These are phyloP conservation scores for Amaurobius ferox DNA, from an alignment of 2,888 invertebrate genomes.

Conservation along the genomic window DNA sequence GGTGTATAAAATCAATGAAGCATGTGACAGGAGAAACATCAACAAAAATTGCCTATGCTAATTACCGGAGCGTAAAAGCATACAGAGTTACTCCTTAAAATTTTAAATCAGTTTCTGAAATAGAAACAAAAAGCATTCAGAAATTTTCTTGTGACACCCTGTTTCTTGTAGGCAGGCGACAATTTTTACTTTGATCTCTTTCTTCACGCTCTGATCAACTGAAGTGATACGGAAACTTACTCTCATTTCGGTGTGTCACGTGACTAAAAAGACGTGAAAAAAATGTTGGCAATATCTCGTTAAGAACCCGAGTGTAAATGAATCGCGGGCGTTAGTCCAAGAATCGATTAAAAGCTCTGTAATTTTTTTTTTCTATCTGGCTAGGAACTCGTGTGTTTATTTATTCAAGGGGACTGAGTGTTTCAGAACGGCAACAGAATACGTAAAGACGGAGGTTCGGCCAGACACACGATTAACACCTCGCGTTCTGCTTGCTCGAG, in stretches of 20 bases:
- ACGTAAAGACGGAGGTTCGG: not conserved
- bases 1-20: too few relatives aligned
- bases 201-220: not conserved
- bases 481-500: not conserved
- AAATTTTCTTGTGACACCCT: not conserved
- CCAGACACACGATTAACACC: not conserved
- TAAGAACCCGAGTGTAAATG: conserved; percentile 44
- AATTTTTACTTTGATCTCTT: not conserved
- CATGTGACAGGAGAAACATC: too few relatives aligned
- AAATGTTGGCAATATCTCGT: conserved; percentile 11
- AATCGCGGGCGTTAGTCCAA: conserved; percentile 59
- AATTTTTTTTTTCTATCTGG: not conserved
- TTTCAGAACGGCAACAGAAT: not conserved
- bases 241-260: not conserved
- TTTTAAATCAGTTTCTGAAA: too few relatives aligned
- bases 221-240: not conserved
- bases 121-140: not conserved
- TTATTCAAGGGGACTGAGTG: not conserved
- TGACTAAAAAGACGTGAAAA: not conserved
- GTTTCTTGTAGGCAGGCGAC: not conserved
- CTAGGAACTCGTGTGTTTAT: not conserved
- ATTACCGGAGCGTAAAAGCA: too few relatives aligned
- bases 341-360: conserved; percentile 58
- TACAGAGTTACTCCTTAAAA: too few relatives aligned
- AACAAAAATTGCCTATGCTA: too few relatives aligned